These are phyloP conservation scores for Anodontia alba DNA, from an alignment of 2,888 invertebrate genomes.

Conservation along the genomic window DNA sequence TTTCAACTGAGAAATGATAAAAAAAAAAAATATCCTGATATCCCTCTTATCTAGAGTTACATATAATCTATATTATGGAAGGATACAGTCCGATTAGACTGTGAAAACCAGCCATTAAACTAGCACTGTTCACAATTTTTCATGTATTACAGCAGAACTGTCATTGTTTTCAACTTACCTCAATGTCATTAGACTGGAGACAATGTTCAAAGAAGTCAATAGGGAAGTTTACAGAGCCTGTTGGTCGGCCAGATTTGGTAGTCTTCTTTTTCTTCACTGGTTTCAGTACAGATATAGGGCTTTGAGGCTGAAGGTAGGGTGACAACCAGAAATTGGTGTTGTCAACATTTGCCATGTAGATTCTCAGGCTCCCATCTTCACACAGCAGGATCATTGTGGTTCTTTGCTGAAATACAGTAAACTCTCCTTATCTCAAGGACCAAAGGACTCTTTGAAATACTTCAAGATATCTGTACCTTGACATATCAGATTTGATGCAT, in stretches of 20 bases:
- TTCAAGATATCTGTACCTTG: too few relatives aligned
- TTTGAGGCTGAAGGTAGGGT: slow-evolving; percentile 88
- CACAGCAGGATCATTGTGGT: slow-evolving; percentile 96
- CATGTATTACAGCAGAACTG: too few relatives aligned
- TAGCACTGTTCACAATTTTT: too few relatives aligned
- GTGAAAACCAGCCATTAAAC: too few relatives aligned
- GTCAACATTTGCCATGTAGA: slow-evolving; percentile 94
- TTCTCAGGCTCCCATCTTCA: slow-evolving; percentile 97
- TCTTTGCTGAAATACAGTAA: slow-evolving; percentile 85
- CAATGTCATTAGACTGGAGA: slow-evolving; percentile 95
- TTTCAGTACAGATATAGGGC: slow-evolving; percentile 84
- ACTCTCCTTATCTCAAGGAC: too few relatives aligned
- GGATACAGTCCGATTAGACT: too few relatives aligned
- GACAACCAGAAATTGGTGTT: slow-evolving; percentile 86
- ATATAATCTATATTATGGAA: too few relatives aligned
- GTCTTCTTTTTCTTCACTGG: slow-evolving; percentile 88
- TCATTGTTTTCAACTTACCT: slow-evolving; percentile 86
- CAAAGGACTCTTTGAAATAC: too few relatives aligned
- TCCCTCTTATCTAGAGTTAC: too few relatives aligned
- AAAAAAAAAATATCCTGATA: too few relatives aligned
- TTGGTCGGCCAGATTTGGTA: slow-evolving; percentile 85
- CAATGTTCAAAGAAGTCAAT: slow-evolving; percentile 99
- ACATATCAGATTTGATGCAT: too few relatives aligned
- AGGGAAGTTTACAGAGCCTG: slow-evolving; percentile 91
- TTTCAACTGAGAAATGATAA: too few relatives aligned